Conservation (phyloP, 2,113 vertebrate species). For the Nesogale talazaci region DNA sequence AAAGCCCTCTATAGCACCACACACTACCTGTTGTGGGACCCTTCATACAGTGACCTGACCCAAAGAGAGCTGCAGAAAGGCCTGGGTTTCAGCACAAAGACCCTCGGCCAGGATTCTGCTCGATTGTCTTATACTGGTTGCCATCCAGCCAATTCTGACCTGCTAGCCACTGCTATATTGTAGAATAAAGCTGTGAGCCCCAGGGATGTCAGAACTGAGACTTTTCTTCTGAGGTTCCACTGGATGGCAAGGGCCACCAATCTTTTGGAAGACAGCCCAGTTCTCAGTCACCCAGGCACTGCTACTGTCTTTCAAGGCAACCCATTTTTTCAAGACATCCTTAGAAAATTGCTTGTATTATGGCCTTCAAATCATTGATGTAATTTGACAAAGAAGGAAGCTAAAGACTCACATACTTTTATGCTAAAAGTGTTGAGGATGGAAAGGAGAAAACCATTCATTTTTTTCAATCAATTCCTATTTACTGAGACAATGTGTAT, state of each 20-base stretch:
- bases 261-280: not conserved
- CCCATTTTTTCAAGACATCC: not conserved
- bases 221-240: not conserved
- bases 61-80: not conserved
- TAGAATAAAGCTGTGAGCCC: not conserved
- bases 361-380: not conserved
- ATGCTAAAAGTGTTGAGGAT: not conserved
- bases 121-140: not conserved
- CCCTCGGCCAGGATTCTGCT: not conserved
- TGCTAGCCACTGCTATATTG: not conserved
- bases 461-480: not conserved
- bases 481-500: not conserved
- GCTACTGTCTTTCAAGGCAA: not conserved
- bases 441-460: not conserved
- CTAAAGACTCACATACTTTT: not conserved
- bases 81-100: not conserved
- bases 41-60: not conserved
- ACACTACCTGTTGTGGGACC: not conserved
- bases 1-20: not conserved
- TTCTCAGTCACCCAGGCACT: not conserved
- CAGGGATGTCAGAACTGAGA: not conserved
- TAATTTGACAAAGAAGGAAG: not conserved
- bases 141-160: not conserved
- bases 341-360: not conserved
- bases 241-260: not conserved